Conservation (phyloP, 2,888 invertebrate species). For the Meiosimyza platycephala region DNA sequence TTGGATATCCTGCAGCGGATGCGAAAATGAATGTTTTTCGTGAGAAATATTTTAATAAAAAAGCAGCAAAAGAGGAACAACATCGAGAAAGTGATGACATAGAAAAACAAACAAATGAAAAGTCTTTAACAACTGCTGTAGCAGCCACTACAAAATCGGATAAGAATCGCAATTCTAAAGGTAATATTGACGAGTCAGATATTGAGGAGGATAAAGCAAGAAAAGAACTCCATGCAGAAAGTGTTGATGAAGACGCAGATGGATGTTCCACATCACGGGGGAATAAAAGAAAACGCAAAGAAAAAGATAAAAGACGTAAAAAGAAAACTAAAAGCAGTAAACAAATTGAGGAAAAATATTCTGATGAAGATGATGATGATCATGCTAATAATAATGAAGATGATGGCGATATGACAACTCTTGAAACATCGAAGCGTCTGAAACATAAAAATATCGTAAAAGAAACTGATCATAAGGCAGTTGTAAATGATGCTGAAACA, state of each 20-base stretch:
- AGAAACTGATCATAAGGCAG: slow-evolving; percentile 26
- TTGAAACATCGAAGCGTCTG: slow-evolving; percentile 38
- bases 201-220: slow-evolving; percentile 27
- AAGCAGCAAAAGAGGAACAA: slow-evolving; percentile 60
- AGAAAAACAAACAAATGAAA: slow-evolving; percentile 25
- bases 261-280: slow-evolving; percentile 48
- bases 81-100: slow-evolving; percentile 39
- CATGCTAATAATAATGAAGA: slow-evolving; percentile 42
- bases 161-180: slow-evolving; percentile 41
- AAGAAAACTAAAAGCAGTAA: slow-evolving; percentile 59
- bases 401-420: slow-evolving; percentile 36
- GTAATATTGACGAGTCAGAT: slow-evolving; percentile 51
- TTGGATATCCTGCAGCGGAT: slow-evolving; percentile 72
- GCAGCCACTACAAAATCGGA: slow-evolving; percentile 12
- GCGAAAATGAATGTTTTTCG: slow-evolving; percentile 67
- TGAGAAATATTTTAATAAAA: slow-evolving; percentile 67
- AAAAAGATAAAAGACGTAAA: slow-evolving; percentile 65
- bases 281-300: slow-evolving; percentile 64
- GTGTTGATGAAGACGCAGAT: slow-evolving; percentile 36
- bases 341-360: slow-evolving; percentile 43
- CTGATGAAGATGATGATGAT: slow-evolving; percentile 42
- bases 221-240: slow-evolving; percentile 33
- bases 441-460: slow-evolving; percentile 40
- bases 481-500: slow-evolving; percentile 34
- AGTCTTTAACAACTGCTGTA: background rate